These are phyloP conservation scores for Apodemia hepburni DNA, from an alignment of 2,888 invertebrate species.

Conservation along the genomic window DNA sequence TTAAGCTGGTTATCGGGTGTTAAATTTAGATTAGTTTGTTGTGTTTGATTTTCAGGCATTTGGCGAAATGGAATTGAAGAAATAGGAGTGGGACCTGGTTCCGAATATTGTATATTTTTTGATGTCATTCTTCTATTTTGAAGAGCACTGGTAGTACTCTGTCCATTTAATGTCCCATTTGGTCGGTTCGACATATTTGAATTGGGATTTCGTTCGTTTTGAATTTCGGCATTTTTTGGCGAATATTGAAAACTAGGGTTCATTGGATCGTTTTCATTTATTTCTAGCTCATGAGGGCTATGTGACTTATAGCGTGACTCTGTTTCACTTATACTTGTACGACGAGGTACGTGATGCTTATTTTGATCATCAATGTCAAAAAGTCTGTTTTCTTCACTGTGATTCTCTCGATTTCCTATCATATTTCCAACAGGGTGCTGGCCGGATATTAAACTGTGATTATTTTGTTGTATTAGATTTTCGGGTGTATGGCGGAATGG, in stretches of 20 bases:
- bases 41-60: background rate
- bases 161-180: too few relatives aligned
- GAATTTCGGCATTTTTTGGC: background rate
- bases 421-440: background rate
- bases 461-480: background rate
- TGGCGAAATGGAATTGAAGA: background rate
- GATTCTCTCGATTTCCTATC: background rate
- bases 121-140: background rate
- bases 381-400: background rate
- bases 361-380: background rate
- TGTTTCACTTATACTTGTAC: background rate
- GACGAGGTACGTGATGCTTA: background rate
- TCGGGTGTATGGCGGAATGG: background rate
- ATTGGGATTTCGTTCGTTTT: background rate
- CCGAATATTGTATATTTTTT: background rate
- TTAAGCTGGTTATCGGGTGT: background rate
- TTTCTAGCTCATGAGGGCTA: background rate
- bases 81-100: background rate
- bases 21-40: background rate
- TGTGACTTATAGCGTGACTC: background rate
- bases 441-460: background rate
- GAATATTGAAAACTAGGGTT: background rate
- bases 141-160: background rate
- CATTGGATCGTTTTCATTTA: background rate
- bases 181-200: background rate